Percentiles rank a stretch among this genome's conserved stretches.
Evolutionary conservation across 2,888 invertebrate genomes (phyloP).

Genomic region (Drosophila antonietae): DNA sequence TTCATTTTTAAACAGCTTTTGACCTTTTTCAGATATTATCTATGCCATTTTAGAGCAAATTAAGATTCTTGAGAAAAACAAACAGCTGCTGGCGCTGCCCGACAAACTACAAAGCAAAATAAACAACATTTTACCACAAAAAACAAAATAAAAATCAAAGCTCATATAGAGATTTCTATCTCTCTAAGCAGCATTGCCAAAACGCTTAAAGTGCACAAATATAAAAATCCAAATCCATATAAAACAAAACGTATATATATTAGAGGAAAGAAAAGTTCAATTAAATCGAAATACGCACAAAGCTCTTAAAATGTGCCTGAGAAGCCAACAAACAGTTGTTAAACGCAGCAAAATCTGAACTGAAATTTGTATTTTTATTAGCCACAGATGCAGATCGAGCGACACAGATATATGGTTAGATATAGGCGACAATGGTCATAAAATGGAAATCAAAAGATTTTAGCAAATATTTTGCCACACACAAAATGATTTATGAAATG

Average conservation of each 20-base stretch:
- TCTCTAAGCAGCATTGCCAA: conserved; percentile 16
- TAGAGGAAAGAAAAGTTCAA: conserved; percentile 24
- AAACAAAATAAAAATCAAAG: conserved; percentile 2
- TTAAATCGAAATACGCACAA: conserved; percentile 45
- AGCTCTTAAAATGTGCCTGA: conserved; percentile 25
- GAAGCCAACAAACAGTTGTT: conserved; percentile 8
- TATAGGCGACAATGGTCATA: conserved; percentile 53
- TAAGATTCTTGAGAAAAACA: neutral
- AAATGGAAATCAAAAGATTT: conserved; percentile 62
- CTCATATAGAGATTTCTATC: conserved; percentile 13
- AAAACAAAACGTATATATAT: neutral
- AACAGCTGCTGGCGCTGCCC: neutral
- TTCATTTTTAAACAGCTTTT: neutral
- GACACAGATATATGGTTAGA: conserved; percentile 2
- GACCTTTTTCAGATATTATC: neutral
- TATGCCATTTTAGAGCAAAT: neutral
- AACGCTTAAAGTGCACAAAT: conserved; percentile 10
- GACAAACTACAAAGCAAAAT: conserved; percentile 30
- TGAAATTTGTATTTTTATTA: conserved; percentile 47
- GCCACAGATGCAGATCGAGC: conserved; percentile 30
- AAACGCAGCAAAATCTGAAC: neutral
- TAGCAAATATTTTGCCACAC: conserved; percentile 62
- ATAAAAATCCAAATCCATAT: neutral
- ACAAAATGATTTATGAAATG: conserved; percentile 64
- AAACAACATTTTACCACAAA: neutral